phyloP scores from a whole-genome alignment of 2,113 vertebrate genomes.

The Pterocles gutturalis region DNA sequence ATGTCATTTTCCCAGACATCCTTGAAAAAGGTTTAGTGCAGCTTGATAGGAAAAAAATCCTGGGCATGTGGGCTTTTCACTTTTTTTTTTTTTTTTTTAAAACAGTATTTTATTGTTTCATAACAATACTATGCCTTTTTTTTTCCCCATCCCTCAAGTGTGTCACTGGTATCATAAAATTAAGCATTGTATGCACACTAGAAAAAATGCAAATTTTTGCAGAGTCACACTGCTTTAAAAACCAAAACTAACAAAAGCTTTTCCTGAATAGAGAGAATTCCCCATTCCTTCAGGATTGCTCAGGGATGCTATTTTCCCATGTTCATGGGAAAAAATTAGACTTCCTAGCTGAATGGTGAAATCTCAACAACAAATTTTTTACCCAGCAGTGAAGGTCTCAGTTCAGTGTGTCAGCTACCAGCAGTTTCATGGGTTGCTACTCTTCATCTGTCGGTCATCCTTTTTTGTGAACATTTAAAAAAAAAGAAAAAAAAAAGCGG shows the following conservation, averaged over 20 bases:
- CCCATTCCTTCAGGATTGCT: neutral
- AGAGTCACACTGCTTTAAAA: neutral
- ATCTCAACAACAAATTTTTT: neutral
- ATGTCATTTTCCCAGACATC: neutral
- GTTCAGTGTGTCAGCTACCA: neutral
- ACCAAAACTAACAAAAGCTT: neutral
- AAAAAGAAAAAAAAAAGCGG: no score
- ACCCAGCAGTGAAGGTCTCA: neutral
- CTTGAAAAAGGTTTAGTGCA: neutral
- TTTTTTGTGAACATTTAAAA: neutral
- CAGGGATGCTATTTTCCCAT: neutral
- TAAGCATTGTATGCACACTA: neutral
- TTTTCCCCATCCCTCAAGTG: neutral
- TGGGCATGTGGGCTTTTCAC: neutral
- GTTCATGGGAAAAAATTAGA: neutral
- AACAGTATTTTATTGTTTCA: neutral
- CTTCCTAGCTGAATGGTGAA: neutral
- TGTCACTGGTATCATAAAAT: neutral
- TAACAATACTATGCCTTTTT: neutral
- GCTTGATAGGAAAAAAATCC: neutral
- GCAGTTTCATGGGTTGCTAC: neutral
- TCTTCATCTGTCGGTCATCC: neutral
- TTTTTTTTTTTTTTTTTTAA: neutral
- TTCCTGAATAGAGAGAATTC: neutral
- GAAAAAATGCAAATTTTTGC: conserved; percentile 18